A percentile compares a stretch with the other conserved stretches of the same genome.
phyloP scores from a whole-genome alignment of 2,113 vertebrate species.

The Pteruthius melanotis region DNA sequence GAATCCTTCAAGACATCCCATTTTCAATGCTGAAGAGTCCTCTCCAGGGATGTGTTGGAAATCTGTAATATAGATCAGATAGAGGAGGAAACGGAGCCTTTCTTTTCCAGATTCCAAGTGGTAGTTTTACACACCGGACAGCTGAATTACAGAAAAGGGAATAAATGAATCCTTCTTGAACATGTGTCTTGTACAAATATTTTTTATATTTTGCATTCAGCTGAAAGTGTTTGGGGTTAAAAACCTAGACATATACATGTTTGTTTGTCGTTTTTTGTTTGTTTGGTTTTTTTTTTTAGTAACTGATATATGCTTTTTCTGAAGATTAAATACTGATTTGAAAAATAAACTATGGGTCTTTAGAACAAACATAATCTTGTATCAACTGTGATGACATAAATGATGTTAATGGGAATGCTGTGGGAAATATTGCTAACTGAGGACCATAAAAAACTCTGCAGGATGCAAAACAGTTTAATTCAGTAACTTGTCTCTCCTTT shows the following conservation, averaged over 20 bases:
- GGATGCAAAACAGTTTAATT: neutral
- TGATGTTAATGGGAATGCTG: neutral
- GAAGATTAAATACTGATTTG: neutral
- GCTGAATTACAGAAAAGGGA: neutral
- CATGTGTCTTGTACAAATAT: neutral
- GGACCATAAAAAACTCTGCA: neutral
- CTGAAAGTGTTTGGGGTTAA: neutral
- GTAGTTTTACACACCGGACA: neutral
- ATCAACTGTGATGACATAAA: neutral
- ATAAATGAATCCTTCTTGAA: neutral
- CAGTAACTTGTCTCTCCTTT: neutral
- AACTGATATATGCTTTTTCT: neutral
- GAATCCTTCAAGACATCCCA: neutral
- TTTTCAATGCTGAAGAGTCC: neutral
- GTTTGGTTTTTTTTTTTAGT: fast-evolving
- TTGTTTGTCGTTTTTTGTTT: neutral
- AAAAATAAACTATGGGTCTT: neutral
- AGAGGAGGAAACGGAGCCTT: neutral
- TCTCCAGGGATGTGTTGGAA: neutral
- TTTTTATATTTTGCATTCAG: neutral
- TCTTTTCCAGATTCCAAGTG: neutral
- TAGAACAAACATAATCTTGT: neutral
- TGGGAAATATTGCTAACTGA: neutral
- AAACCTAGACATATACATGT: neutral
- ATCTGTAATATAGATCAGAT: neutral